phyloP scores from a whole-genome alignment of 2,888 invertebrate genomes.

The Cheilosia vulpina region DNA sequence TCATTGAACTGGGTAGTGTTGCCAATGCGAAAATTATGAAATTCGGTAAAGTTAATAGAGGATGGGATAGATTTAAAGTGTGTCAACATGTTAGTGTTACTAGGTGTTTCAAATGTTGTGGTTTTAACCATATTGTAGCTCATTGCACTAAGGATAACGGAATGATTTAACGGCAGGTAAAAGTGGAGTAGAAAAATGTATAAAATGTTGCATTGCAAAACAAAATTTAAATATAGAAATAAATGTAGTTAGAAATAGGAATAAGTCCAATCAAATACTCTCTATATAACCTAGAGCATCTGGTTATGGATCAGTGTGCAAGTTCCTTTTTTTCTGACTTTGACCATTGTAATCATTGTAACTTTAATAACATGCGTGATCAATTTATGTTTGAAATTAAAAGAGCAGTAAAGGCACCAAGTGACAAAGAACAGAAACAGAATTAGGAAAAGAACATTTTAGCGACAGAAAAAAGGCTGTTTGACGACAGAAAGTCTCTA shows the following conservation, averaged over 20 bases:
- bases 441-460: too few relatives aligned
- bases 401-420: too few relatives aligned
- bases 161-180: too few relatives aligned
- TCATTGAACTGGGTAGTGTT: conserved; percentile 4
- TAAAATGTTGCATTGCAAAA: background rate
- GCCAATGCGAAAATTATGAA: background rate
- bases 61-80: background rate
- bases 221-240: background rate
- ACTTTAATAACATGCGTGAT: background rate
- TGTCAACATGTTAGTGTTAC: background rate
- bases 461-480: too few relatives aligned
- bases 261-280: too few relatives aligned
- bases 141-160: background rate
- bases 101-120: background rate
- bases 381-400: background rate
- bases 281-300: too few relatives aligned
- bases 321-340: too few relatives aligned
- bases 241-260: too few relatives aligned
- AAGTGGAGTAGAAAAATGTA: background rate
- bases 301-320: too few relatives aligned
- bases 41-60: background rate
- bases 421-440: too few relatives aligned
- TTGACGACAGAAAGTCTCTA: too few relatives aligned
- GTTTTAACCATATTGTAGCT: background rate
- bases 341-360: too few relatives aligned